phyloP scores from a whole-genome alignment of 2,797 vertebrate genomes.

The Chromis chromis region DNA sequence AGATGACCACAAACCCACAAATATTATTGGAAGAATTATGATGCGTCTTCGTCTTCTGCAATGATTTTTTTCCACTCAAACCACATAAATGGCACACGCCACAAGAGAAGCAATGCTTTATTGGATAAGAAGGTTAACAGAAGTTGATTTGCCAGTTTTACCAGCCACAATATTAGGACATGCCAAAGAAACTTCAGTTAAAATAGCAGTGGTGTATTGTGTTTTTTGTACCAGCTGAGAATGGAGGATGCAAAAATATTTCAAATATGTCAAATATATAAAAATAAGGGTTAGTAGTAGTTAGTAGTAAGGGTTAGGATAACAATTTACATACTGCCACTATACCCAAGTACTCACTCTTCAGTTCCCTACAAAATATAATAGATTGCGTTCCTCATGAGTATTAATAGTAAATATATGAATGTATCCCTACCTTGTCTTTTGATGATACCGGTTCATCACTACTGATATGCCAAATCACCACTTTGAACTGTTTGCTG shows the following conservation, averaged over 20 bases:
- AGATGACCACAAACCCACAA: slow-evolving; percentile 13
- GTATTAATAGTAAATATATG: too few species aligned
- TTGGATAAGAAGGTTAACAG: neutral
- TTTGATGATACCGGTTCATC: neutral
- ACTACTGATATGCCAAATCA: neutral
- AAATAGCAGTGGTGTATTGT: neutral
- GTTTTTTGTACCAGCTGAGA: too few species aligned
- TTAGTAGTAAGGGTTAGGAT: neutral
- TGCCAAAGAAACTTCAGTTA: neutral
- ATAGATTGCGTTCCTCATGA: neutral
- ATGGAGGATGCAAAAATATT: neutral
- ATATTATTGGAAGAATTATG: neutral
- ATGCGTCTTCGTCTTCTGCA: neutral
- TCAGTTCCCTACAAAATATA: slow-evolving; percentile 3
- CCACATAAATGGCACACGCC: neutral
- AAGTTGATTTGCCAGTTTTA: neutral
- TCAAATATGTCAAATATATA: slow-evolving; percentile 16
- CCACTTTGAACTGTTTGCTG: too few species aligned
- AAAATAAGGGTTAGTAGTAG: slow-evolving; percentile 4
- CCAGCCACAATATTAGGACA: neutral
- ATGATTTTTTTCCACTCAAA: neutral
- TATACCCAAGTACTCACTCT: neutral
- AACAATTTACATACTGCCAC: neutral
- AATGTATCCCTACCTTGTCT: too few species aligned
- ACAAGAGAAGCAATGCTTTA: neutral